A percentile compares a stretch with the other conserved stretches of the same genome.
Evolutionary conservation across 2,113 vertebrate species (phyloP).

Genomic region (Anhinga rufa): DNA sequence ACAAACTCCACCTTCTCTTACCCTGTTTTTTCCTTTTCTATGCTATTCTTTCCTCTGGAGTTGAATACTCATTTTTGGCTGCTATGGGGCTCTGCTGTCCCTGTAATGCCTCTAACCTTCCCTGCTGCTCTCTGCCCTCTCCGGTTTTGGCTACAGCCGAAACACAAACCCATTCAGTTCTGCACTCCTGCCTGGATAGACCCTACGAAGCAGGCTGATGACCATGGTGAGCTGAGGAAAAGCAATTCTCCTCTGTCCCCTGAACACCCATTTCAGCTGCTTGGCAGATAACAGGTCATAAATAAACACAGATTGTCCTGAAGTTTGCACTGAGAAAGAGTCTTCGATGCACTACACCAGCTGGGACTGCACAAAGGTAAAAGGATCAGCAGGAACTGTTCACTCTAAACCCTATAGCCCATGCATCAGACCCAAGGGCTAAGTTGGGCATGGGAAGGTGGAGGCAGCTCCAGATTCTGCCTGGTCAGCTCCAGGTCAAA

Average conservation of each 20-base stretch:
- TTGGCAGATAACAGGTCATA: not conserved
- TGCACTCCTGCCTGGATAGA: not conserved
- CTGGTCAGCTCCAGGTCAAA: not conserved
- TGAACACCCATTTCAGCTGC: not conserved
- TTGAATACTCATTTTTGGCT: not conserved
- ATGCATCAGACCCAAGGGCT: not conserved
- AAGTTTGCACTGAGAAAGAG: not conserved
- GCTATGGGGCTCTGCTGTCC: not conserved
- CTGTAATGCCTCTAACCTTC: not conserved
- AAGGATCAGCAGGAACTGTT: not conserved
- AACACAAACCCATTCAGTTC: not conserved
- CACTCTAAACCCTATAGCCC: not conserved
- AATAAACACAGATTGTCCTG: not conserved
- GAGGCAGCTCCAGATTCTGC: not conserved
- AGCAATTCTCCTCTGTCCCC: not conserved
- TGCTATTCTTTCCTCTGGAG: not conserved
- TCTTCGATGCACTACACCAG: not conserved
- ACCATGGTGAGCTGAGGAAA: accelerated
- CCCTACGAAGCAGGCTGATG: not conserved
- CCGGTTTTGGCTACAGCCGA: too few species aligned
- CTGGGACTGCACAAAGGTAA: not conserved
- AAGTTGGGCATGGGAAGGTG: not conserved
- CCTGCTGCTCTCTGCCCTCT: not conserved
- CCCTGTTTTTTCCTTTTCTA: accelerated
- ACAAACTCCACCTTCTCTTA: not conserved